Base-by-base conservation (phyloP, 2,888 invertebrate genomes). In the Petrolisthes manimaculis region DNA sequence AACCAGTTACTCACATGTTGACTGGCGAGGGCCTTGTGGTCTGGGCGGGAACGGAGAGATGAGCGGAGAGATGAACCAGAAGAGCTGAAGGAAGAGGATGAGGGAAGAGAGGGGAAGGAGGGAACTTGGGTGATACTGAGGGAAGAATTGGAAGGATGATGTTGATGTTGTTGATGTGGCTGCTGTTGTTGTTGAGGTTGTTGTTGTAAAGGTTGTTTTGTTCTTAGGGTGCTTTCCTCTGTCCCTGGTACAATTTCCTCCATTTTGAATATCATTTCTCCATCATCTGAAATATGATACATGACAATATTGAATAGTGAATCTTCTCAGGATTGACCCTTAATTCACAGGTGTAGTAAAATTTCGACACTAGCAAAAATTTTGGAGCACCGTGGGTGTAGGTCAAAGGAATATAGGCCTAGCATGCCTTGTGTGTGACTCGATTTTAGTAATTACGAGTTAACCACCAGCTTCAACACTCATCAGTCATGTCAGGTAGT, bases 201-300 rank as follows among this genome's bases (percentile, higher is more conserved):
- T 53, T 78, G 53, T 14, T 53, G 37, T 37, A 37, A 37, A 6
- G 55, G 55, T 14, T 14, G 51, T 9, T 67, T 51, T 21, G 24
- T 51, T 24, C 67, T 83, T 14, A 18, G 21, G 69, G 71, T 71
- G 75, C 14, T 81, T 8, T 88, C 88, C n/a, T 89, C 84, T 14
- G 55, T 79, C 6, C 81, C 56, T 37, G 90, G 85, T 54, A 86
- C 56, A 24, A 96, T 96, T 92, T 97, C 97, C 91, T 97, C 97
- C 92, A 97, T 93, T 24, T 95, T 95, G 93, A 97, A 97, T 93
- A 97, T 97, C 92, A 97, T 95, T 91, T 97, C 97, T 69, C 95
- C 96, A 0, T 94, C 94, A 90, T 96, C 96, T 89, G 85, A 4
- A 75, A 53, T 37, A n/a, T 8, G 75, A 8, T 8, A 4, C 75